phyloP scores from a whole-genome alignment of 2,888 invertebrate species.

The Pardosa pseudoannulata region DNA sequence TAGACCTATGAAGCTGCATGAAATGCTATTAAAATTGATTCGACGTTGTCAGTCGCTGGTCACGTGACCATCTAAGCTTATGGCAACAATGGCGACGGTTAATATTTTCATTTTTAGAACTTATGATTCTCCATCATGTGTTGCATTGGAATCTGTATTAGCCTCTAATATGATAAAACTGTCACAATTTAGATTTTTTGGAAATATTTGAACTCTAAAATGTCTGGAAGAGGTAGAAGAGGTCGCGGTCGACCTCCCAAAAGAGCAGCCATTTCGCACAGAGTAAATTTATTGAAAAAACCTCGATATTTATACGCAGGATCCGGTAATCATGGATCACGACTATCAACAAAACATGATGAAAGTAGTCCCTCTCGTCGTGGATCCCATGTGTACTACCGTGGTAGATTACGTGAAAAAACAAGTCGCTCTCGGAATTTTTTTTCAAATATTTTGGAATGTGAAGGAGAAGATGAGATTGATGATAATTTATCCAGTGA shows the following conservation, averaged over 20 bases:
- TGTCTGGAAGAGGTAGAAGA: slow-evolving; percentile 72
- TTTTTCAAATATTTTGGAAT: slow-evolving; percentile 64
- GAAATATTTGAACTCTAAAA: slow-evolving; percentile 24
- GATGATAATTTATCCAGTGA: slow-evolving; percentile 68
- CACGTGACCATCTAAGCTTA: slow-evolving; percentile 69
- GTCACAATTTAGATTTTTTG: neutral
- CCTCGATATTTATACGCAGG: slow-evolving; percentile 73
- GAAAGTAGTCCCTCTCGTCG: slow-evolving; percentile 69
- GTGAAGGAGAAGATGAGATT: slow-evolving; percentile 67
- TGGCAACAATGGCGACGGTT: slow-evolving; percentile 67
- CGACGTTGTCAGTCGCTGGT: slow-evolving; percentile 69
- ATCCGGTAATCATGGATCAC: slow-evolving; percentile 69
- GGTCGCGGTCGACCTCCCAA: slow-evolving; percentile 73
- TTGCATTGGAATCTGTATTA: slow-evolving; percentile 8
- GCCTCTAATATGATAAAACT: slow-evolving; percentile 8
- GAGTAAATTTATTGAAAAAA: slow-evolving; percentile 72
- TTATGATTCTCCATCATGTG: slow-evolving; percentile 40
- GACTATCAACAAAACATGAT: slow-evolving; percentile 64
- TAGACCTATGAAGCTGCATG: neutral
- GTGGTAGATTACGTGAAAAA: slow-evolving; percentile 68
- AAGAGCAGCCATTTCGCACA: slow-evolving; percentile 68
- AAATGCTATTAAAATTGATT: slow-evolving; percentile 26
- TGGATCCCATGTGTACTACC: slow-evolving; percentile 62
- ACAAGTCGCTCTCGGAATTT: slow-evolving; percentile 55
- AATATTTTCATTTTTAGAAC: slow-evolving; percentile 62